These are phyloP conservation scores for Steinernema khuongi DNA, from an alignment of 1,140 invertebrate species.

Conservation along the genomic window DNA sequence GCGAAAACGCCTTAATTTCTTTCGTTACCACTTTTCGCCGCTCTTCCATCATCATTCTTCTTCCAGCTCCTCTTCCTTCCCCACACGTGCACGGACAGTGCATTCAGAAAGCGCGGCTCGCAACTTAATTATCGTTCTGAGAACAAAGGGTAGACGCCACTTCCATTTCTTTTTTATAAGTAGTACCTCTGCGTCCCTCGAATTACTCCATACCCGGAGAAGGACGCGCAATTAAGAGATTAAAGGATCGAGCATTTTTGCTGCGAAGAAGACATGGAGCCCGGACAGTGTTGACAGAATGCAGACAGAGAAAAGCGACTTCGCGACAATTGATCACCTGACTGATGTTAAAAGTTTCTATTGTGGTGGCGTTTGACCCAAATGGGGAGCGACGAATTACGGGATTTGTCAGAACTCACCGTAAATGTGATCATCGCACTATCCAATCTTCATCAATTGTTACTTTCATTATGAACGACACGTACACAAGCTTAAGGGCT, in stretches of 20 bases:
- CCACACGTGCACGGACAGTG: neutral
- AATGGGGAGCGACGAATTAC: neutral
- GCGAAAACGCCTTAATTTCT: constrained; percentile 12
- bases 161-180: neutral
- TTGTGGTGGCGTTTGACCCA: neutral
- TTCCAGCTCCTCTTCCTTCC: neutral
- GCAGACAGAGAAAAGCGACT: neutral
- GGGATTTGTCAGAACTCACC: constrained; percentile 14
- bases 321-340: neutral
- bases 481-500: neutral
- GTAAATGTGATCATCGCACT: neutral
- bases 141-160: no score
- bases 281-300: neutral
- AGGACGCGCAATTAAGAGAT: neutral
- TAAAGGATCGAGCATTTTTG: neutral
- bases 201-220: neutral
- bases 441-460: neutral
- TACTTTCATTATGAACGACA: neutral
- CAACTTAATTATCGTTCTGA: constrained; percentile 13
- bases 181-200: neutral
- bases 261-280: neutral
- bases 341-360: neutral
- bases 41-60: constrained; percentile 13
- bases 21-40: neutral
- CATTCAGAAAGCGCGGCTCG: constrained; percentile 7